Evolutionary conservation across 2,113 vertebrate genomes (phyloP), one percentile per base, ranked within the genome.

Genomic region (Salvelinus alpinus): DNA sequence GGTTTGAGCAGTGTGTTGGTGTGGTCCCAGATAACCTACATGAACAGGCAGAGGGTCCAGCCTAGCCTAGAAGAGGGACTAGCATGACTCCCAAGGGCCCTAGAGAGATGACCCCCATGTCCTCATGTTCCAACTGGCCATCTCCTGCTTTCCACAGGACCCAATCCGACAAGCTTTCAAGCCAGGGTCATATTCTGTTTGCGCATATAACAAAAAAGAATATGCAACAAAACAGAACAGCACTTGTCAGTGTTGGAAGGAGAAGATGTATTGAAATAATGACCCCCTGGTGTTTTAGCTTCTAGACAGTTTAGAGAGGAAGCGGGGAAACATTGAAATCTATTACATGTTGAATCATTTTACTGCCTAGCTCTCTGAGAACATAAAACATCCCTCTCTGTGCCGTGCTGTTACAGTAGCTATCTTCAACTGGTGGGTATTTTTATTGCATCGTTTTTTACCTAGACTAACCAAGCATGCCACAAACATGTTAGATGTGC

Each of bases 211-310:
- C 8, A 11, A 22, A n/a, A 54, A 60, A 22, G 34, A 48, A 64
- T 67, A 38, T 5, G 24, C 66, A 16, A 44, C 20, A 18, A 24
- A 75, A 60, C 51, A 59, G 74, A 25, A n/a, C 22, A 60, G 54
- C 22, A 2, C 29, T 62, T 70, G 74, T 76, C 67, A 69, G 57
- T 11, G 24, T 31, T 18, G 54, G 51, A 47, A 16, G 11, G 20
- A 22, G 13, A 65, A 24, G 25, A 24, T 25, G 64, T 47, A 65
- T 51, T 73, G 64, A 60, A 22, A 57, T 70, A 73, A 77, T 77
- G 69, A 34, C n/a, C 59, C 51, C 75, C 75, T 48, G 68, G 62
- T 72, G 76, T 59, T 73, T 73, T 72, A 12, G 44, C 60, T 48
- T 65, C 62, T 24, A 48, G 44, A 66, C 16, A 25, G 72, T 62